Percentiles rank a stretch among this genome's conserved stretches.
Conservation (phyloP, 2,797 vertebrate species). For the Poecilia wingei region DNA sequence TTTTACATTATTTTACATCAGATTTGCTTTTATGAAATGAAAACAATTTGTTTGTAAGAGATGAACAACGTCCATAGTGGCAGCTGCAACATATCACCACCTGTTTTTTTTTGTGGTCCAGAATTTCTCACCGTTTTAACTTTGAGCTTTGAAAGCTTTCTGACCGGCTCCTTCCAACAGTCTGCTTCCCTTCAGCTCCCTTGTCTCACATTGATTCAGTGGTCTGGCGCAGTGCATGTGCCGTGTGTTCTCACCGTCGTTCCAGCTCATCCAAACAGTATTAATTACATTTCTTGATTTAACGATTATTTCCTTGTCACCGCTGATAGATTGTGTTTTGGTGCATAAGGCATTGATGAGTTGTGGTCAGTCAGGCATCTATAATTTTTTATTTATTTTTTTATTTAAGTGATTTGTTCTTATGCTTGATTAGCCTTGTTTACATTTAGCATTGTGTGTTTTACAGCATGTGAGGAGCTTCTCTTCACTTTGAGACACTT, state of each 20-base stretch:
- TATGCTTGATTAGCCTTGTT: slow-evolving; percentile 43
- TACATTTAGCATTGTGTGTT: slow-evolving; percentile 38
- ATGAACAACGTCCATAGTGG: background rate
- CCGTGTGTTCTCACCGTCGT: slow-evolving; percentile 66
- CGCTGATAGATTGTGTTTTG: slow-evolving; percentile 87
- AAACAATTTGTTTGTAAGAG: background rate
- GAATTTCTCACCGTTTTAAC: background rate
- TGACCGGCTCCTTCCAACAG: slow-evolving; percentile 10
- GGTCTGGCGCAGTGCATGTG: slow-evolving; percentile 78
- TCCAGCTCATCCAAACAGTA: slow-evolving; percentile 69
- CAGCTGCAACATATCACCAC: background rate
- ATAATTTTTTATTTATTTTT: slow-evolving; percentile 29
- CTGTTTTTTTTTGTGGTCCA: background rate
- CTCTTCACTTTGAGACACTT: slow-evolving; percentile 85
- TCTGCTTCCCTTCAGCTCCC: slow-evolving; percentile 40
- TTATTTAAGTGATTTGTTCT: slow-evolving; percentile 48
- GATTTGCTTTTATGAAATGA: background rate
- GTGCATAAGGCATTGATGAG: slow-evolving; percentile 43
- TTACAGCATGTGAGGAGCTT: slow-evolving; percentile 72
- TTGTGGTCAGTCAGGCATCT: slow-evolving; percentile 31
- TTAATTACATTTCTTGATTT: slow-evolving; percentile 84
- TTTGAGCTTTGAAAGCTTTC: slow-evolving; percentile 10
- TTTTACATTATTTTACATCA: slow-evolving; percentile 6
- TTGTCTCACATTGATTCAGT: slow-evolving; percentile 79
- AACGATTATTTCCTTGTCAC: slow-evolving; percentile 84